A percentile compares a stretch with the other conserved stretches of the same genome.
Evolutionary conservation across 2,888 invertebrate genomes (phyloP).

Genomic region (Torymus aiolomorphi): DNA sequence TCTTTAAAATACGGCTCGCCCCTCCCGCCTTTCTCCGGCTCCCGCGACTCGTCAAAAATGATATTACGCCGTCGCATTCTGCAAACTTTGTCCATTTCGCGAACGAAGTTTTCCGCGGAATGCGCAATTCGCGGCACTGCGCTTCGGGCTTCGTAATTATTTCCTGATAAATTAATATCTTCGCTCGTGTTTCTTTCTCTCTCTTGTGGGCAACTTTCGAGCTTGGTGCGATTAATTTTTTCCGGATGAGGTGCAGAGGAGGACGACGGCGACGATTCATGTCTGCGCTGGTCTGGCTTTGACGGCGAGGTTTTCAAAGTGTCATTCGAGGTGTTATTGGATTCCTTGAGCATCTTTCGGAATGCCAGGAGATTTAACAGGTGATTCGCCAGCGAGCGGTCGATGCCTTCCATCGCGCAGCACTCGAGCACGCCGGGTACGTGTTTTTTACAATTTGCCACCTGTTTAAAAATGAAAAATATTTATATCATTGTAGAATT

Average conservation of each 20-base stretch:
- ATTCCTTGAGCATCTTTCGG: slow-evolving; percentile 10
- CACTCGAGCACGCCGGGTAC: slow-evolving; percentile 29
- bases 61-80: not conserved
- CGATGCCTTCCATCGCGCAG: slow-evolving; percentile 33
- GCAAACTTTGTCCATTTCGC: not conserved
- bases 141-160: not conserved
- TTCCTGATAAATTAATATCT: not conserved
- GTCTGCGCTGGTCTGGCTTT: too few species aligned
- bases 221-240: too few species aligned
- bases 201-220: not conserved
- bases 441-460: slow-evolving; percentile 19
- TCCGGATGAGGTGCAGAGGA: too few species aligned
- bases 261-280: too few species aligned
- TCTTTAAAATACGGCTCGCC: not conserved
- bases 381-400: slow-evolving; percentile 14
- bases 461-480: slow-evolving; percentile 11
- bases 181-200: not conserved
- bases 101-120: not conserved
- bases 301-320: not conserved
- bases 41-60: slow-evolving; percentile 6
- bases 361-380: slow-evolving; percentile 42
- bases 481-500: not conserved
- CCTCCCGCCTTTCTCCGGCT: not conserved
- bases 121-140: not conserved
- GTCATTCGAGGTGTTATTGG: not conserved